phyloP scores from a whole-genome alignment of 30 jellyfish, hydroid and myxozoan genomes.

The Turritopsis dohrnii region DNA sequence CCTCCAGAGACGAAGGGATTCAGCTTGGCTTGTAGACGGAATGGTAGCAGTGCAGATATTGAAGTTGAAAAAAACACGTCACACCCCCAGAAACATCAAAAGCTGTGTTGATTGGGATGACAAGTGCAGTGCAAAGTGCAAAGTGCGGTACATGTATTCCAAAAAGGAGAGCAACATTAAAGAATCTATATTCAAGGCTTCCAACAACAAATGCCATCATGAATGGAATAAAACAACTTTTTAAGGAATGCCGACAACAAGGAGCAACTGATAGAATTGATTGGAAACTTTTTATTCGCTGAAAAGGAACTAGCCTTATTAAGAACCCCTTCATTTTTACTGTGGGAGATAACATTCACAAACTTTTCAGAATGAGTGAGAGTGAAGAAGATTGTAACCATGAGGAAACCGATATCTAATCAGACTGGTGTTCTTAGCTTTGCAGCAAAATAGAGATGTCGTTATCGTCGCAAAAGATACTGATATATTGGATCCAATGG shows the following conservation, averaged over 20 bases:
- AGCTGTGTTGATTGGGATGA: not conserved
- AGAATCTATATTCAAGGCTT: not conserved
- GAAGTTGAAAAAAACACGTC: not conserved
- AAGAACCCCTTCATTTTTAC: too few species aligned
- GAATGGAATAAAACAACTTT: not conserved
- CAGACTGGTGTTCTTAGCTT: not conserved
- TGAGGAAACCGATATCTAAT: not conserved
- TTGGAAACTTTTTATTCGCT: too few species aligned
- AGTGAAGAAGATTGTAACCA: not conserved
- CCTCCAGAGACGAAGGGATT: not conserved
- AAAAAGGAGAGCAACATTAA: not conserved
- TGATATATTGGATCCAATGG: not conserved
- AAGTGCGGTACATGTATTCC: not conserved
- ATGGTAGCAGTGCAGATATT: not conserved
- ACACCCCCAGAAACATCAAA: not conserved
- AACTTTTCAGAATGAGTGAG: too few species aligned
- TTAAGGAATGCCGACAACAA: slow-evolving; percentile 25
- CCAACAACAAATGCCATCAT: slow-evolving; percentile 9
- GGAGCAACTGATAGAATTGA: slow-evolving; percentile 29
- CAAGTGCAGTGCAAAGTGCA: slow-evolving; percentile 10
- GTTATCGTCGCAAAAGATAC: not conserved
- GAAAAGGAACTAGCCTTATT: too few species aligned
- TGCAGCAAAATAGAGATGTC: not conserved
- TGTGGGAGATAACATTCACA: too few species aligned
- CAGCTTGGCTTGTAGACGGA: slow-evolving; percentile 9